phyloP scores from a whole-genome alignment of 1,140 invertebrate genomes.

The Yoshiicerus persimilis region DNA sequence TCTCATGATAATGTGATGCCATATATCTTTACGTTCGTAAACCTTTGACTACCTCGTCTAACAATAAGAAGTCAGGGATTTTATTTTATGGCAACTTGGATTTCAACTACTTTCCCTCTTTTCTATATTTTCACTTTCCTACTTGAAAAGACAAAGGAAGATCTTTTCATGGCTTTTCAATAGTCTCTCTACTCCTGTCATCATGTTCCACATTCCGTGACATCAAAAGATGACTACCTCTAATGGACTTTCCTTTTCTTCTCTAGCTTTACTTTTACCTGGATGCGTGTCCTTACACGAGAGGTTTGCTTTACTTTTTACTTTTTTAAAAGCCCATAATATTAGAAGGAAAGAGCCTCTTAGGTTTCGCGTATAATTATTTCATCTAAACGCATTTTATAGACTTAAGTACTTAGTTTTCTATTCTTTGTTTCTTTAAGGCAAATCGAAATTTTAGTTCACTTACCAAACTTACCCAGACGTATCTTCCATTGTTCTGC shows the following conservation, averaged over 20 bases:
- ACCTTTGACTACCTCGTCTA: neutral
- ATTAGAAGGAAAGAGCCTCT: neutral
- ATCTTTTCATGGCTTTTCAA: slow-evolving; percentile 17
- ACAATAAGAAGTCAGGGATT: neutral
- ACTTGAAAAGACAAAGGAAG: slow-evolving; percentile 8
- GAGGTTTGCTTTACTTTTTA: neutral
- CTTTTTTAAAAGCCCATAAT: neutral
- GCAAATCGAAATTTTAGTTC: too few relatives aligned
- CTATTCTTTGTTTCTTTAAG: too few relatives aligned
- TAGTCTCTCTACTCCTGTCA: neutral
- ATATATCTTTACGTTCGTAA: neutral
- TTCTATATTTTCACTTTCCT: neutral
- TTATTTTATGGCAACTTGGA: neutral
- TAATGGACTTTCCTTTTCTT: slow-evolving; percentile 7
- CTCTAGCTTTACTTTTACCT: neutral
- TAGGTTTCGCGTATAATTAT: neutral
- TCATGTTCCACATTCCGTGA: neutral
- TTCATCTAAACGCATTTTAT: neutral
- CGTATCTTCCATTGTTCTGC: too few relatives aligned
- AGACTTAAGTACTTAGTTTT: too few relatives aligned
- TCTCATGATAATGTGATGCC: neutral
- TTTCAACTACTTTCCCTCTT: neutral
- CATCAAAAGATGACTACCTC: neutral
- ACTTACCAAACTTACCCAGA: too few relatives aligned
- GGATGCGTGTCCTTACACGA: neutral